Conservation (phyloP, 2,888 invertebrate genomes). For the Chaetogeoica ovagalla region DNA sequence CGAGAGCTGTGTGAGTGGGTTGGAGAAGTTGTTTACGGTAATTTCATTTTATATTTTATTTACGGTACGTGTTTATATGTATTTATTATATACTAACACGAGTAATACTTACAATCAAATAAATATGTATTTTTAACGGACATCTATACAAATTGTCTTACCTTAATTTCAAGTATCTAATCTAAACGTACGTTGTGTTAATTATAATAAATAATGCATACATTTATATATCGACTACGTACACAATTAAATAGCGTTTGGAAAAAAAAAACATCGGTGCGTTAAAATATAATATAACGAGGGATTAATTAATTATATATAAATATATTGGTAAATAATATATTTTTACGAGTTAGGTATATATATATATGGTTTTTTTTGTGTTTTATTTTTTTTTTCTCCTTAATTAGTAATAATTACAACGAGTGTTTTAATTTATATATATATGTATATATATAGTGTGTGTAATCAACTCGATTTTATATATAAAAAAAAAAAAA, state of each 20-base stretch:
- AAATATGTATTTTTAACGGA: not conserved
- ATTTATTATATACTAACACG: not conserved
- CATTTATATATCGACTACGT: not conserved
- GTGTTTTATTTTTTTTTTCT: too few species aligned
- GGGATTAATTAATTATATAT: constrained; percentile 18
- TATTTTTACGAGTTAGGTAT: constrained; percentile 6
- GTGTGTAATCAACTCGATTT: constrained; percentile 24
- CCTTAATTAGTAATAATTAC: not conserved
- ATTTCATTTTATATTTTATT: too few species aligned
- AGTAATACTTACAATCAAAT: not conserved
- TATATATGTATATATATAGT: too few species aligned
- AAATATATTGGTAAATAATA: constrained; percentile 29
- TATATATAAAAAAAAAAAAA: too few species aligned
- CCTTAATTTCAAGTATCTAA: constrained; percentile 41
- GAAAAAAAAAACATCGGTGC: constrained; percentile 31
- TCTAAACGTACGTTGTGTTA: constrained; percentile 35
- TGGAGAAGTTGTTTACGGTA: not conserved
- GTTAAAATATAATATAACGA: constrained; percentile 35
- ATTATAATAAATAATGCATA: constrained; percentile 25
- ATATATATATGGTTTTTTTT: constrained; percentile 6
- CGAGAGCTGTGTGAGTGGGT: too few species aligned
- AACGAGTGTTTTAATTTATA: constrained; percentile 8
- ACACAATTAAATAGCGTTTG: constrained; percentile 8
- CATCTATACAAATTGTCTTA: not conserved
- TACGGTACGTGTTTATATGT: too few species aligned